phyloP scores from a whole-genome alignment of 2,888 invertebrate species.

The Nebria brevicollis region DNA sequence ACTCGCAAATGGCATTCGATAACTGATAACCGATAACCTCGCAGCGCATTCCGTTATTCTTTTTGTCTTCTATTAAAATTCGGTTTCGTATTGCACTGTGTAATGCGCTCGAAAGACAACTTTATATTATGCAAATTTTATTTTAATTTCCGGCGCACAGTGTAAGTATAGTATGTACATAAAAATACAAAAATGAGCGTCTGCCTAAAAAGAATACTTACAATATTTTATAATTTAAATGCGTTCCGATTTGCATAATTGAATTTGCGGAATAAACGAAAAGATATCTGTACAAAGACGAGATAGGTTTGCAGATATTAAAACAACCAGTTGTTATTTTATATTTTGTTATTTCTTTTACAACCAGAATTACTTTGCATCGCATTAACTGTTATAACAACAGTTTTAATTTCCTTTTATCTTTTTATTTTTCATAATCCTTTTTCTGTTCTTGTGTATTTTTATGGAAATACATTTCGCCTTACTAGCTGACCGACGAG shows the following conservation, averaged over 20 bases:
- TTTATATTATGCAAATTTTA: constrained; percentile 38
- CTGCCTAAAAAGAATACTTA: background rate
- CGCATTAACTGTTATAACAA: no score
- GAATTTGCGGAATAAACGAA: constrained; percentile 9
- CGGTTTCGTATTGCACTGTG: constrained; percentile 19
- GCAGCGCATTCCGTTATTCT: no score
- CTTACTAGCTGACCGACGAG: no score
- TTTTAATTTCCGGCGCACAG: constrained; percentile 32
- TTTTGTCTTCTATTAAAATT: no score
- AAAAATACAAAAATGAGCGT: no score
- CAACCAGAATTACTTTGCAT: no score
- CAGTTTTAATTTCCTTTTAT: no score
- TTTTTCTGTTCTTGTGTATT: no score
- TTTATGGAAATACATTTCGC: no score
- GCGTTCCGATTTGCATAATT: constrained; percentile 14
- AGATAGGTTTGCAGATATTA: constrained; percentile 1
- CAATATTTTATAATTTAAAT: constrained; percentile 9
- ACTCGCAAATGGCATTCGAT: no score
- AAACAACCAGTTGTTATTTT: background rate
- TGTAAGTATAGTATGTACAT: background rate
- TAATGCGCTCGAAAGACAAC: constrained; percentile 26
- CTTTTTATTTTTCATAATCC: no score
- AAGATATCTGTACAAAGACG: background rate
- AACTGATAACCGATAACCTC: no score
- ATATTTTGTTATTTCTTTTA: background rate